Evolutionary conservation across 2,113 vertebrate genomes (phyloP).

Genomic region (Xiphophorus couchianus): DNA sequence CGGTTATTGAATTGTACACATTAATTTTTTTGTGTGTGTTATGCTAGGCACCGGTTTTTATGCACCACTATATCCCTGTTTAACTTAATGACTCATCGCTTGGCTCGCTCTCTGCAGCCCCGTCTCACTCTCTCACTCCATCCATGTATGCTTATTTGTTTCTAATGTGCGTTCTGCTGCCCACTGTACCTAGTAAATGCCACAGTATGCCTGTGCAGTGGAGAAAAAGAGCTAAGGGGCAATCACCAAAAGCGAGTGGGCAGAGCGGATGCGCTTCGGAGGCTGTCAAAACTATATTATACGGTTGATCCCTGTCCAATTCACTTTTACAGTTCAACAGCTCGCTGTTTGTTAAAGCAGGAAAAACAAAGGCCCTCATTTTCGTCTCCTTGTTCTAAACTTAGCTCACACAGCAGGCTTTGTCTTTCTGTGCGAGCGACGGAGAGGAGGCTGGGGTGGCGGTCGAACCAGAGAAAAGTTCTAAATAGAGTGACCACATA

Average conservation of each 20-base stretch:
- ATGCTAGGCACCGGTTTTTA: slow-evolving; percentile 29
- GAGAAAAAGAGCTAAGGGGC: slow-evolving; percentile 69
- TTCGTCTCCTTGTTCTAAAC: slow-evolving; percentile 44
- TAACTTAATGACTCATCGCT: slow-evolving; percentile 43
- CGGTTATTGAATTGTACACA: too few species aligned
- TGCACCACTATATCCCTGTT: slow-evolving; percentile 29
- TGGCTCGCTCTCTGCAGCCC: slow-evolving; percentile 37
- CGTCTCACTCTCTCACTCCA: slow-evolving; percentile 21
- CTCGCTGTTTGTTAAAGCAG: slow-evolving; percentile 48
- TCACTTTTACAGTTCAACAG: slow-evolving; percentile 72
- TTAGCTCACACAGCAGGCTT: slow-evolving; percentile 45
- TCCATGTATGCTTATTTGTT: slow-evolving; percentile 41
- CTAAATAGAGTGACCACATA: slow-evolving; percentile 69
- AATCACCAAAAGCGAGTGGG: slow-evolving; percentile 62
- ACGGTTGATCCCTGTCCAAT: slow-evolving; percentile 70
- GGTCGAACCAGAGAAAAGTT: slow-evolving; percentile 49
- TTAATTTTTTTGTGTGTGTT: neutral
- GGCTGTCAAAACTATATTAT: slow-evolving; percentile 73
- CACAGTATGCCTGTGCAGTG: slow-evolving; percentile 65
- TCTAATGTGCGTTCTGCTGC: slow-evolving; percentile 69
- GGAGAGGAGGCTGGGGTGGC: slow-evolving; percentile 12
- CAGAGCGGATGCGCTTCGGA: slow-evolving; percentile 65
- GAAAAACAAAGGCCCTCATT: slow-evolving; percentile 58
- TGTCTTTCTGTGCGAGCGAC: slow-evolving; percentile 30
- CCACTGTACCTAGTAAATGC: slow-evolving; percentile 77